phyloP scores from a whole-genome alignment of 2,797 vertebrate genomes.

The Hemitrygon akajei region DNA sequence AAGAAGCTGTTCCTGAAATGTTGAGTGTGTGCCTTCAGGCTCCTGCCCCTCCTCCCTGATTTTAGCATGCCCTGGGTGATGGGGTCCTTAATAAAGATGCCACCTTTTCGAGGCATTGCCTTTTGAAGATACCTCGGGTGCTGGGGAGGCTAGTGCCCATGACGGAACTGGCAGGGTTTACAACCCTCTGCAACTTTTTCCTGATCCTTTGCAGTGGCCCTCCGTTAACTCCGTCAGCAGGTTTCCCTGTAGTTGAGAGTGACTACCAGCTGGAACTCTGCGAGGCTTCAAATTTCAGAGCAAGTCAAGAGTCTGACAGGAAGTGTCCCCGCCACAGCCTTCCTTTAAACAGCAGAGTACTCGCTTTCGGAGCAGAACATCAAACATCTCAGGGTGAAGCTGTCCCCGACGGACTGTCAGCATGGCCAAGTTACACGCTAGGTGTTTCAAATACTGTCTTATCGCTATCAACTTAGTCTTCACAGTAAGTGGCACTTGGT shows the following conservation, averaged over 20 bases:
- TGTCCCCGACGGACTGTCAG: background rate
- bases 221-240: background rate
- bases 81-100: no score
- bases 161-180: no score
- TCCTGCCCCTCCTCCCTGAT: no score
- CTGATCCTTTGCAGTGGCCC: no score
- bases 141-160: no score
- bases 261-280: background rate
- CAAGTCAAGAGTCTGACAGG: background rate
- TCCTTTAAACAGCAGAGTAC: background rate
- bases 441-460: conserved; percentile 4
- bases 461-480: background rate
- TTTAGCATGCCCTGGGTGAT: no score
- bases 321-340: background rate
- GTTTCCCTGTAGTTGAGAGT: background rate
- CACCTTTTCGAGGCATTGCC: no score
- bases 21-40: no score
- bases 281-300: background rate
- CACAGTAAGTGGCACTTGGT: background rate
- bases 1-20: no score
- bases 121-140: no score
- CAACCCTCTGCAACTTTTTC: no score
- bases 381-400: background rate
- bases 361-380: background rate
- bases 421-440: background rate